Conservation (phyloP, 2,113 vertebrate genomes). For the Phoxinus phoxinus region DNA sequence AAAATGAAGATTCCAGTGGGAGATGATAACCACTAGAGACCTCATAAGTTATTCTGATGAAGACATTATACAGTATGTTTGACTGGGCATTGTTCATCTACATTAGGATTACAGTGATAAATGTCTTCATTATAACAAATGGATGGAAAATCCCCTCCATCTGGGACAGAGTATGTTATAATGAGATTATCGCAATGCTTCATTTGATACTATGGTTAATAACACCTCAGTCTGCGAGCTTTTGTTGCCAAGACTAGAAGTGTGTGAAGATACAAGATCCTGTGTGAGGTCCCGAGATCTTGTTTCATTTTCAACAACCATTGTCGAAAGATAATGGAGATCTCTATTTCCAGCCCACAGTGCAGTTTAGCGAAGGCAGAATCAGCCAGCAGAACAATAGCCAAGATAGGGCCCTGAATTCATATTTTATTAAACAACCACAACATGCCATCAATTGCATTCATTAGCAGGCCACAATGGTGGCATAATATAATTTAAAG, state of each 20-base stretch:
- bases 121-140: conserved; percentile 29
- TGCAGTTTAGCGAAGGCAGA: background rate
- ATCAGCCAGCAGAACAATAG: background rate
- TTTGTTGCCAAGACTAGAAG: conserved; percentile 9
- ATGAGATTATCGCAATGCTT: conserved; percentile 17
- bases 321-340: conserved; percentile 13
- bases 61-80: conserved; percentile 31
- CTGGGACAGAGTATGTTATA: background rate
- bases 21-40: background rate
- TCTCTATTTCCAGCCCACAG: conserved; percentile 30
- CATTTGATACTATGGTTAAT: conserved; percentile 16
- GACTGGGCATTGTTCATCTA: conserved; percentile 19
- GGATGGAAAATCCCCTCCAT: conserved; percentile 35
- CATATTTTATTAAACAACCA: conserved; percentile 40
- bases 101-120: conserved; percentile 13
- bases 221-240: conserved; percentile 3
- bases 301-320: conserved; percentile 9
- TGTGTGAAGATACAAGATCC: conserved; percentile 32
- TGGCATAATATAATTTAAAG: background rate
- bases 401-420: background rate
- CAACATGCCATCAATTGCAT: background rate
- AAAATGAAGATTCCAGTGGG: conserved; percentile 4
- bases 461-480: background rate
- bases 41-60: conserved; percentile 28
- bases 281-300: conserved; percentile 16